A percentile compares a stretch with the other conserved stretches of the same genome.
Evolutionary conservation across 2,113 vertebrate species (phyloP).

Genomic region (Hyaena hyaena): DNA sequence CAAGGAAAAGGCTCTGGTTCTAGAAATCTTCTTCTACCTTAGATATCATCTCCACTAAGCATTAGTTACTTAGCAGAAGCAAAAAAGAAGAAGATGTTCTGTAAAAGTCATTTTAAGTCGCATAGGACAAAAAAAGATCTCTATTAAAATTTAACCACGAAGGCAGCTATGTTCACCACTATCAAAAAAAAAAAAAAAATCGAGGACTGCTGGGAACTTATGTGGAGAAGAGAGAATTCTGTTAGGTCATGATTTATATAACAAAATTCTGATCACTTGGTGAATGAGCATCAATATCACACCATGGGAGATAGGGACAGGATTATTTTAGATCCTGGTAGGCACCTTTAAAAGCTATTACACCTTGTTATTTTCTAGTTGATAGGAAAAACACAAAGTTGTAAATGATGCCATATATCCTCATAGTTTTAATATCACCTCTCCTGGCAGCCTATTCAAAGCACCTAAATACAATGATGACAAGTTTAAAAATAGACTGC

Average conservation of each 20-base stretch:
- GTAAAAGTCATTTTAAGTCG: background rate
- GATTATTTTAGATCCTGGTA: background rate
- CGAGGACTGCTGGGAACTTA: background rate
- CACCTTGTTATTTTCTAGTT: background rate
- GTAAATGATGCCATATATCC: background rate
- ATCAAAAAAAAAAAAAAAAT: background rate
- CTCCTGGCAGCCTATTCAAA: background rate
- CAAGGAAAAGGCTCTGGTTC: background rate
- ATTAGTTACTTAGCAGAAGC: background rate
- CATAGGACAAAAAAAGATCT: background rate
- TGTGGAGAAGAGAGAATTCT: background rate
- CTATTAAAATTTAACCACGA: background rate
- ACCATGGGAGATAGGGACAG: fast-evolving
- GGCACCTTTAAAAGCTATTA: background rate
- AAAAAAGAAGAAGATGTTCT: background rate
- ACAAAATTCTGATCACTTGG: background rate
- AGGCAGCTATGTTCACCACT: background rate
- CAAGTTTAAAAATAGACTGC: constrained; percentile 18
- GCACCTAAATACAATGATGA: background rate
- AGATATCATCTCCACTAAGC: background rate
- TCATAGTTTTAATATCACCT: background rate
- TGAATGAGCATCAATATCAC: background rate
- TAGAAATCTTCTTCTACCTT: background rate
- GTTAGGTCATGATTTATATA: background rate
- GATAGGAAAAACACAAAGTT: background rate